Conservation (phyloP, 2,888 invertebrate species). For the Malthinus seriepunctatus region DNA sequence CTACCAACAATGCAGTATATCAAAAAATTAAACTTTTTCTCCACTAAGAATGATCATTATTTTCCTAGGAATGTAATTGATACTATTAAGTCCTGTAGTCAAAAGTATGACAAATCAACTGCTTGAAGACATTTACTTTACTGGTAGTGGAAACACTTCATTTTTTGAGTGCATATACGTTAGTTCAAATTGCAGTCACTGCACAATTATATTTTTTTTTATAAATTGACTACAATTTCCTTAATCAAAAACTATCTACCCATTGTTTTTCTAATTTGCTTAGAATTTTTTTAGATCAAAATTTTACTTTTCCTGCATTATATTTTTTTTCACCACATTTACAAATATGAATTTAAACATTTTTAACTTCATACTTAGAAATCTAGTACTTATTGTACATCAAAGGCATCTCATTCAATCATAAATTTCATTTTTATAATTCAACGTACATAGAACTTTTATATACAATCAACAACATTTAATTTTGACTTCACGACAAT, state of each 20-base stretch:
- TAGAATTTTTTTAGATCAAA: not conserved
- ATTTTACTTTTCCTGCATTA: conserved; percentile 1
- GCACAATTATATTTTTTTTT: too few species aligned
- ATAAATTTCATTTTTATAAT: conserved; percentile 23
- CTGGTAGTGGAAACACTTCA: too few species aligned
- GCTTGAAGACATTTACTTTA: too few species aligned
- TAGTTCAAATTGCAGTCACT: too few species aligned
- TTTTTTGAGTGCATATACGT: too few species aligned
- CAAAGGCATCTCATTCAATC: conserved; percentile 24
- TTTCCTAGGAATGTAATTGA: too few species aligned
- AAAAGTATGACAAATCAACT: too few species aligned
- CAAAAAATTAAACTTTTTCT: not conserved
- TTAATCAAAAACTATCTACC: too few species aligned
- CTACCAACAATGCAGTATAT: too few species aligned
- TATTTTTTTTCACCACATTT: conserved; percentile 13
- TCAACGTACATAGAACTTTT: conserved; percentile 27
- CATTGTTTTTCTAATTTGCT: too few species aligned
- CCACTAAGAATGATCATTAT: not conserved
- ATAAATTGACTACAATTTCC: too few species aligned
- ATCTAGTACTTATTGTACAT: conserved; percentile 25
- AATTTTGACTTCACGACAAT: conserved; percentile 1
- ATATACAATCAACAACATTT: conserved; percentile 26
- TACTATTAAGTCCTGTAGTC: too few species aligned
- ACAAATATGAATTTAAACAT: conserved; percentile 3
- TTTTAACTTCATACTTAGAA: conserved; percentile 8